phyloP scores from a whole-genome alignment of 2,113 vertebrate species.

The Callopanchax toddi region DNA sequence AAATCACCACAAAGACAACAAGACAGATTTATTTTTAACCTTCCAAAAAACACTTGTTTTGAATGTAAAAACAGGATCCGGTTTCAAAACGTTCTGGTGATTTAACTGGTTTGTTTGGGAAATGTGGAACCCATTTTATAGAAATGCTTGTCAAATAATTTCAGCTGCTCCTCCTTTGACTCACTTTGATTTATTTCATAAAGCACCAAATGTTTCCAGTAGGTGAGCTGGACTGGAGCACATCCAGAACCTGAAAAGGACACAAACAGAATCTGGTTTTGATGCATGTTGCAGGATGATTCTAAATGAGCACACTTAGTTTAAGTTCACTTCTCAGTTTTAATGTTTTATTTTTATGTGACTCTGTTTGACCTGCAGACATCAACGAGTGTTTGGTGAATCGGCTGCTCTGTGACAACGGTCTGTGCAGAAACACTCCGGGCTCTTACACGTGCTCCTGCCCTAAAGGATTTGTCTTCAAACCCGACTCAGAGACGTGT shows the following conservation, averaged over 20 bases:
- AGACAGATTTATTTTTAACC: no score
- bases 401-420: conserved; percentile 93
- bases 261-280: neutral
- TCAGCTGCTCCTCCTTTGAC: neutral
- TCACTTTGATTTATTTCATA: neutral
- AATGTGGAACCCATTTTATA: neutral
- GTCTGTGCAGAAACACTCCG: conserved; percentile 93
- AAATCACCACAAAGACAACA: no score
- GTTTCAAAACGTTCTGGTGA: no score
- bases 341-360: no score
- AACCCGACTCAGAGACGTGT: conserved; percentile 93
- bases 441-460: conserved; percentile 97
- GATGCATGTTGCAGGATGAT: neutral
- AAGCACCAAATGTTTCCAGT: neutral
- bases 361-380: conserved; percentile 79
- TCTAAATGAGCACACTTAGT: no score
- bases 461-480: conserved; percentile 94
- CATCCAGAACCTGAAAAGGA: neutral
- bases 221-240: neutral
- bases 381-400: conserved; percentile 96
- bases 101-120: no score
- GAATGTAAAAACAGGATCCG: no score
- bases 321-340: no score
- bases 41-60: no score
- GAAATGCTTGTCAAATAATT: neutral